Evolutionary conservation across 2,113 vertebrate genomes (phyloP).

Genomic region (Brachirus orientalis): DNA sequence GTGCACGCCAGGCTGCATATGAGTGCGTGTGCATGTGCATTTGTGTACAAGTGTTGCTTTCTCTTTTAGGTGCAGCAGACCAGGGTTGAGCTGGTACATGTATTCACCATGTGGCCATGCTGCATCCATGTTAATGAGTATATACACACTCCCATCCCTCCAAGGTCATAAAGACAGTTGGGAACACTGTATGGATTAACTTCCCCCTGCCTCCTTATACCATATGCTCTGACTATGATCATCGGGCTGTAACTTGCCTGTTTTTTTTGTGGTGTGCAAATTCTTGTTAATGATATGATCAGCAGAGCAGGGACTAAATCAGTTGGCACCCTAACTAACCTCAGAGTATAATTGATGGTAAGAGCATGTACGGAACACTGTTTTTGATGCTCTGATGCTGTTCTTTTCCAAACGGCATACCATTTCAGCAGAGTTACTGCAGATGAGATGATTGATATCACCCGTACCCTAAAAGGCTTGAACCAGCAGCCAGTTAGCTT

Average conservation of each 20-base stretch:
- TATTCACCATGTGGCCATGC: constrained; percentile 46
- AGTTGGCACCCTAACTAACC: background rate
- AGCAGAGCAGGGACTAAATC: constrained; percentile 3
- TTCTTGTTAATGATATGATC: constrained; percentile 6
- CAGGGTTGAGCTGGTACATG: constrained; percentile 37
- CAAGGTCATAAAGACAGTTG: constrained; percentile 64
- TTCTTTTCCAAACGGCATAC: background rate
- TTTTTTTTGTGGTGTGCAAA: background rate
- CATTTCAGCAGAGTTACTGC: background rate
- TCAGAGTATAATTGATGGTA: constrained; percentile 7
- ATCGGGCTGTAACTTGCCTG: background rate
- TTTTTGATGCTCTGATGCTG: background rate
- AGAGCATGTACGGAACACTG: background rate
- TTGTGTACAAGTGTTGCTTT: too few relatives aligned
- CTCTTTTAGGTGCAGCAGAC: too few relatives aligned
- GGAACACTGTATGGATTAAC: constrained; percentile 58
- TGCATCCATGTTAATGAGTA: constrained; percentile 75
- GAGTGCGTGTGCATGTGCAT: constrained; percentile 4
- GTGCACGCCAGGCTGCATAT: too few relatives aligned
- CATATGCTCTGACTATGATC: constrained; percentile 34
- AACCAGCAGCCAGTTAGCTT: background rate
- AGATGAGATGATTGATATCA: background rate
- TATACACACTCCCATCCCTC: constrained; percentile 49
- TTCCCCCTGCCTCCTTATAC: constrained; percentile 41
- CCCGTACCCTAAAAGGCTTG: background rate